phyloP scores from a whole-genome alignment of 2,113 vertebrate species.

The Ellobius talpinus region DNA sequence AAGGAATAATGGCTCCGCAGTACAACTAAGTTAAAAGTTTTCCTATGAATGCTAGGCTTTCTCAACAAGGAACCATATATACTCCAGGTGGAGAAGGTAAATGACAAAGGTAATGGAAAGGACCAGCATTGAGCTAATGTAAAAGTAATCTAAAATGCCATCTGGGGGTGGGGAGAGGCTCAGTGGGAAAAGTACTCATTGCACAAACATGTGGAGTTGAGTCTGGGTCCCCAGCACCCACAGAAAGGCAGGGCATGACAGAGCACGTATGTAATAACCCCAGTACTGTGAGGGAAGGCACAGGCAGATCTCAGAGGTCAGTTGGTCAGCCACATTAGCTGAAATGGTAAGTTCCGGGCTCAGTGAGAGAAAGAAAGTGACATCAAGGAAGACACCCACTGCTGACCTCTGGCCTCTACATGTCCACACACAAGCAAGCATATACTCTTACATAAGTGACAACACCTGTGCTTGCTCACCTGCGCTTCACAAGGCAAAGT shows the following conservation, averaged over 20 bases:
- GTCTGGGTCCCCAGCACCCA: background rate
- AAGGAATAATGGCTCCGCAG: background rate
- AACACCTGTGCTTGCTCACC: background rate
- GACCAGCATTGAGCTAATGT: background rate
- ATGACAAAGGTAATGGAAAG: background rate
- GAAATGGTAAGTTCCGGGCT: background rate
- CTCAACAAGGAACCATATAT: background rate
- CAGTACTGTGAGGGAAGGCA: background rate
- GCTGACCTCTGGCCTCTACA: background rate
- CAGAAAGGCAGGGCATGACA: background rate
- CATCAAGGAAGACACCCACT: background rate
- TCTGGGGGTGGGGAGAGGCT: background rate
- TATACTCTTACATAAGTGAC: background rate
- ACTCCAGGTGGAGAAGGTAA: background rate
- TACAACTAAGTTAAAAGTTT: background rate
- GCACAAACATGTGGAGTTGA: background rate
- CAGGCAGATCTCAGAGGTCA: too few relatives aligned
- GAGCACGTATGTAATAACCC: background rate
- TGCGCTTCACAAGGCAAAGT: background rate
- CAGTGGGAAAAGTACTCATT: background rate
- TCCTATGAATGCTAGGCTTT: background rate
- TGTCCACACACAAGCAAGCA: background rate
- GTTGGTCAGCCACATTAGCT: background rate
- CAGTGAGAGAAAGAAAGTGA: background rate
- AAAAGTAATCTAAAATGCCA: slow-evolving; percentile 26